Conservation (phyloP, 1,140 invertebrate species). For the Drosophila persimilis region DNA sequence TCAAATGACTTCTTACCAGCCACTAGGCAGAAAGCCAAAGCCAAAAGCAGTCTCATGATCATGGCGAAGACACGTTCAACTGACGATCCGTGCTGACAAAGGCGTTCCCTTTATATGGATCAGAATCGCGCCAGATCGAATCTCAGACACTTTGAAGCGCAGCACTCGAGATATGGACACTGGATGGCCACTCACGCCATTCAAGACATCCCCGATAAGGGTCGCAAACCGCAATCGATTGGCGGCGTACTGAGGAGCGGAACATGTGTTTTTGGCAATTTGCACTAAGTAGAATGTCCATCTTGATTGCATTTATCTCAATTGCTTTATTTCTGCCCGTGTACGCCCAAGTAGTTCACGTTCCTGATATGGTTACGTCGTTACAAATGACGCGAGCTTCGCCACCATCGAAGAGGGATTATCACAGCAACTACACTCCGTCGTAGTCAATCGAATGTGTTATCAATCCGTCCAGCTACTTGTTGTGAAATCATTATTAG, state of each 20-base stretch:
- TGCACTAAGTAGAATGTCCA: slow-evolving; percentile 25
- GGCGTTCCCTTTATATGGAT: slow-evolving; percentile 49
- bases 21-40: slow-evolving; percentile 50
- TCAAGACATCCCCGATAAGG: slow-evolving; percentile 23
- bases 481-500: too few species aligned
- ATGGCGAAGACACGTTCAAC: slow-evolving; percentile 44
- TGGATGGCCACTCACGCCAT: slow-evolving; percentile 43
- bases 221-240: neutral
- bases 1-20: slow-evolving; percentile 58
- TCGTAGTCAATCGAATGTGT: neutral
- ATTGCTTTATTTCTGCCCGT: slow-evolving; percentile 30
- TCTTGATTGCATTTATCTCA: slow-evolving; percentile 32
- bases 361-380: slow-evolving; percentile 12
- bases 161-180: slow-evolving; percentile 60
- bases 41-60: slow-evolving; percentile 66
- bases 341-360: slow-evolving; percentile 23
- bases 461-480: slow-evolving; percentile 8
- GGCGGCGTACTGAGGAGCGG: slow-evolving; percentile 9
- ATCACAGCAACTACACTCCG: neutral
- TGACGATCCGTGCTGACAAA: slow-evolving; percentile 17
- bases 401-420: neutral
- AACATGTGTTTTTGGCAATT: slow-evolving; percentile 41
- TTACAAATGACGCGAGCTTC: slow-evolving; percentile 17
- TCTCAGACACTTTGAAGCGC: slow-evolving; percentile 44
- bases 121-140: slow-evolving; percentile 21